Base-by-base conservation (phyloP, 2,888 invertebrate species). In the Drosophila limbata region DNA sequence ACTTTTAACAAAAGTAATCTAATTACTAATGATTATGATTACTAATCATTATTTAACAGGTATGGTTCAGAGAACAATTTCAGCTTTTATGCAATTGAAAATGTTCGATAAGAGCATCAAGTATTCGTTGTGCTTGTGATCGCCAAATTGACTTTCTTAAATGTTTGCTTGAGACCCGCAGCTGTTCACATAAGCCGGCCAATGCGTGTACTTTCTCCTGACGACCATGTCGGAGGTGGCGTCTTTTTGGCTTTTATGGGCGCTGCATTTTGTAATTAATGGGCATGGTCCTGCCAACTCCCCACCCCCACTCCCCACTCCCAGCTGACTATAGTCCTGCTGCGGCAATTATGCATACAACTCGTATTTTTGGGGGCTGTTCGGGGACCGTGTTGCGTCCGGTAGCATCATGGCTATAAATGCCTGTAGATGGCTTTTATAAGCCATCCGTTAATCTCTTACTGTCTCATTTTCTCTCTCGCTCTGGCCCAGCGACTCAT, bases 231-330 rank as follows among this genome's bases (percentile, higher is more conserved):
- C 68, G 69, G 53, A 77, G 80, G 56, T 53, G 48, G 19, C 50
- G 44, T 61, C 57, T 55, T 64, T 62, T 69, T 52, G 68, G 39
- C 66, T 63, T 48, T 87, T 77, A 77, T 84, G 72, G 65, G 10
- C 63, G 63, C 52, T 82, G 88, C 80, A 79, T 68, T 77, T 69
- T 68, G 81, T 73, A 75, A 67, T 88, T 73, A 77, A 79, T 77
- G 77, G 76, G 63, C 73, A 45, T 55, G 47, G 50, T n/a, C 37
- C 37, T 50, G 15, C 52, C 13, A 25, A 44, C 9, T 21, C 40
- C 37, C 35, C 1, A 11, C 35, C 3, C 11, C 62, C n/a, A 35
- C 35, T 11, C 11, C 62, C n/a, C 28, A 31, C 37, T 52, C 31
- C 47, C 37, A 44, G 21, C 25, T 9, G 28, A 8, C 31, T 13